These are phyloP conservation scores for Podocnemis expansa DNA, from an alignment of 2,113 vertebrate species.

Conservation along the genomic window DNA sequence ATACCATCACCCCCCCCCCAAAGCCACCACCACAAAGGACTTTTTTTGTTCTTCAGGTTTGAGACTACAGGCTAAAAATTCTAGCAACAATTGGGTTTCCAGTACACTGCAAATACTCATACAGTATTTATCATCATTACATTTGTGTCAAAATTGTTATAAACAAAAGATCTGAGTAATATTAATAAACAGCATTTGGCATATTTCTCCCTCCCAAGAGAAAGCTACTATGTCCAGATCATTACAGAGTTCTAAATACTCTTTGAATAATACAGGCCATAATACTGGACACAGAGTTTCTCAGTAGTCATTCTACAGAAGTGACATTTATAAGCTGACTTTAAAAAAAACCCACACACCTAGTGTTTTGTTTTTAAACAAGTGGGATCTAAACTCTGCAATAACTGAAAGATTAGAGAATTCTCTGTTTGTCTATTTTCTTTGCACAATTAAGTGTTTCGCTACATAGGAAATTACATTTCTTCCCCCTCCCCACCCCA, in stretches of 20 bases:
- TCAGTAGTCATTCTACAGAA: background rate
- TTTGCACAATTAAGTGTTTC: background rate
- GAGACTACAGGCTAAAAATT: background rate
- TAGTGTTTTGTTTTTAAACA: too few relatives aligned
- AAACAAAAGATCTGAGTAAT: background rate
- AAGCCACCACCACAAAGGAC: background rate
- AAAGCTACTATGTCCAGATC: too few relatives aligned
- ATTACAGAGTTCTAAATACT: background rate
- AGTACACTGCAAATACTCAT: background rate
- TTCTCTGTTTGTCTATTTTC: background rate
- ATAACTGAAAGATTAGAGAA: background rate
- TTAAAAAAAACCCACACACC: background rate
- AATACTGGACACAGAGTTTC: accelerated
- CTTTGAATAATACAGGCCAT: accelerated
- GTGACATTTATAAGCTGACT: accelerated
- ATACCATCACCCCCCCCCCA: background rate
- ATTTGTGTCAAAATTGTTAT: background rate
- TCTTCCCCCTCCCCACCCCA: background rate
- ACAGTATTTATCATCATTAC: background rate
- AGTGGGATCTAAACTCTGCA: background rate
- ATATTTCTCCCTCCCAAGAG: background rate
- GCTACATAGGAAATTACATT: background rate
- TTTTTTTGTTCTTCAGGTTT: background rate
- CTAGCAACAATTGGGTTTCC: background rate
- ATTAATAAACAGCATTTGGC: background rate